Evolutionary conservation across 2,888 invertebrate species (phyloP), one percentile per base, ranked within the genome.

Genomic region (Eupelmus urozonus): DNA sequence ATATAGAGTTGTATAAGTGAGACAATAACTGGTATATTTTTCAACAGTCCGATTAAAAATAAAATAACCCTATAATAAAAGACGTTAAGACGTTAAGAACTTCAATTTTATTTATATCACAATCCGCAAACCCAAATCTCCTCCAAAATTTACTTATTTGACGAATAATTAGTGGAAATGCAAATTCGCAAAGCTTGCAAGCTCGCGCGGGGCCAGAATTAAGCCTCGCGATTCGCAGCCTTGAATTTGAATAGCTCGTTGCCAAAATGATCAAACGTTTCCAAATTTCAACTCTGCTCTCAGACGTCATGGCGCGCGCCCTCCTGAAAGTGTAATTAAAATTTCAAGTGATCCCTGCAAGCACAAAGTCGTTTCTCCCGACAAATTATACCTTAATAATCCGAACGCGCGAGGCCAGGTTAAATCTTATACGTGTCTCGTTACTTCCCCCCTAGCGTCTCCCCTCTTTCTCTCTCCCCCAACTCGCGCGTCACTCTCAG

Each of bases 381-480:
- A 55, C 55, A 40, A 55, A 4, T 55, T 34, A 40, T 40, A 40
- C 23, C 55, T 34, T 66, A 51, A 51, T 51, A 65, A 65, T 51
- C 51, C 27, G 27, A n/a, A 59, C 16, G 40, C 11, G 9, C 29
- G 49, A 9, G 18, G 13, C 13, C 65, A 18, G 34, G 23, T 23
- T 67, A 53, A 67, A 55, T 67, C 67, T 67, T 53, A 18, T 7
- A 11, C n/a, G 67, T n/a, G 55, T 55, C 55, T 67, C 55, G 55
- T 67, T 67, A 67, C 67, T 34, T 53, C 40, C 53, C 67, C 23
- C 34, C 53, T 20, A 18, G 27, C 29, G 45, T 9, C 16, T 42
- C 27, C 2, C 51, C 63, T 9, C 16, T 42, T 20, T n/a, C 51
- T 51, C 20, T 63, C 63, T 45, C 63, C 7, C 0, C 63, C 13